These are phyloP conservation scores for Sorex maritimensis DNA, from an alignment of 2,797 vertebrate genomes.

Conservation along the genomic window DNA sequence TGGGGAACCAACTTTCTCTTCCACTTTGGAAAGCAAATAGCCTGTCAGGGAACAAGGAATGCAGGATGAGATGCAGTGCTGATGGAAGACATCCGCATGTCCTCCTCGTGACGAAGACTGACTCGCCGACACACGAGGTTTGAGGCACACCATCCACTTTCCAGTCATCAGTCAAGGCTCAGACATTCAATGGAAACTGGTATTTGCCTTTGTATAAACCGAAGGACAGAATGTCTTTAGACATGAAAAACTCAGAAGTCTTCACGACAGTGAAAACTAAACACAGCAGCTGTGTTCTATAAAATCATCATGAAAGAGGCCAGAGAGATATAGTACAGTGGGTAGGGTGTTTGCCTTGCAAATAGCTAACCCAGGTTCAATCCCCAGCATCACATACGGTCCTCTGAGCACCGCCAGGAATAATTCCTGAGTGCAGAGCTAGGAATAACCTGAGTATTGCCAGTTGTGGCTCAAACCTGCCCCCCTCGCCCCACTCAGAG, in stretches of 20 bases:
- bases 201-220: background rate
- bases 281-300: background rate
- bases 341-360: too few species aligned
- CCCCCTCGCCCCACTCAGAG: too few species aligned
- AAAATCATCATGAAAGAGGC: background rate
- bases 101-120: constrained; percentile 37
- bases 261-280: background rate
- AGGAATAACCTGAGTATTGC: too few species aligned
- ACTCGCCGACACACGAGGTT: background rate
- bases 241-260: constrained; percentile 5
- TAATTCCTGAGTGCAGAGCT: too few species aligned
- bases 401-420: too few species aligned
- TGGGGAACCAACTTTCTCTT: constrained; percentile 97
- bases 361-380: too few species aligned
- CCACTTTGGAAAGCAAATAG: constrained; percentile 95
- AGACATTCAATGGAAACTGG: background rate
- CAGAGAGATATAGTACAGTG: too few species aligned
- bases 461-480: too few species aligned
- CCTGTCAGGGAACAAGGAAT: constrained; percentile 86
- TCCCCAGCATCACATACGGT: too few species aligned
- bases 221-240: too few species aligned
- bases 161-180: background rate
- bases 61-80: background rate
- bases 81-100: background rate
- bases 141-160: background rate